Evolutionary conservation across 2,797 vertebrate species (phyloP), one percentile per base, ranked within the genome.

Genomic region (Graptemys geographica): DNA sequence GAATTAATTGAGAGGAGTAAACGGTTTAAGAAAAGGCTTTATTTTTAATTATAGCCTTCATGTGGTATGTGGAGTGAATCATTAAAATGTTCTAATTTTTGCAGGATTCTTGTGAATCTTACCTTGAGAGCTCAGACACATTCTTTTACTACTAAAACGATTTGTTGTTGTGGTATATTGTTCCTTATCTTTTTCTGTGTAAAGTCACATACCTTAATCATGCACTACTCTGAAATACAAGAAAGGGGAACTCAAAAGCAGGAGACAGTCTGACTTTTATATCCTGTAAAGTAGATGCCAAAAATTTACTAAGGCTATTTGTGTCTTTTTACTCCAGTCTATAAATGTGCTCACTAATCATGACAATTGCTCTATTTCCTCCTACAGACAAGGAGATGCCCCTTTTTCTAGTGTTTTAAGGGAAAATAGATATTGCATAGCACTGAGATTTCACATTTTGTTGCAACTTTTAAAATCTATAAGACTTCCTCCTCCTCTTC

Each of bases 141-240:
- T 72, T 72, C 10, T 72, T 72, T 41, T 11, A 72, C 21, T 72
- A 11, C 10, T 25, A 21, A 72, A 41, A 72, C 19, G 2, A 56
- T 88, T 94, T 94, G 85, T 78, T 65, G 41, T 79, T 9, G 4
- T 82, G 72, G 85, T 83, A 84, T 88, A 49, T 81, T 76, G 69
- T 86, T n/a, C 33, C 28, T 44, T 52, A 79, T 86, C 53, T 78
- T 89, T 81, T 96, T 37, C 41, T 85, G 3, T 56, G 47, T 87
- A 52, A 95, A 96, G 53, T 80, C 93, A 57, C 83, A 86, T 3
- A 13, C 85, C 83, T 94, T 92, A 62, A 52, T 69, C 85, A 33
- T 33, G 87, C 27, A 19, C 5, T 74, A 2, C 86, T 89, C 37
- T 84, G 23, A 92, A 96, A 96, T 37, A 52, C 31, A 21, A 76